Evolutionary conservation across 2,888 invertebrate genomes (phyloP).

Genomic region (Drosophila kanekoi): DNA sequence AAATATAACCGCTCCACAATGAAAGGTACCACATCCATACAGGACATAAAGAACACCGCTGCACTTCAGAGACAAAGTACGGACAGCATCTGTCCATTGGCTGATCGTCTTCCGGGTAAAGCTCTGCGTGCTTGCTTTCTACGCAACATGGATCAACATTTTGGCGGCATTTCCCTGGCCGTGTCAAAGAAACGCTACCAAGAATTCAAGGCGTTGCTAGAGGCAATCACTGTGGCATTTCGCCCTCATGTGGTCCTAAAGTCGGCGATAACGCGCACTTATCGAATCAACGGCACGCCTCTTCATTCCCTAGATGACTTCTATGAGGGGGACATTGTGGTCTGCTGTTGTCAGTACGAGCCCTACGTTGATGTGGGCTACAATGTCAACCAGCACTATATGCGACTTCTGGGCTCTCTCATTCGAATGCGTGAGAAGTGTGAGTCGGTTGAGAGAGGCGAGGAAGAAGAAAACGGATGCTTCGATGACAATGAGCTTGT

Average conservation of each 20-base stretch:
- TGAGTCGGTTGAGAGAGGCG: too few species aligned
- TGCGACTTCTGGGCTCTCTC: slow-evolving; percentile 10
- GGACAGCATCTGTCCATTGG: not conserved
- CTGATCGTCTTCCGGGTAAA: not conserved
- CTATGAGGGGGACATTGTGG: slow-evolving; percentile 30
- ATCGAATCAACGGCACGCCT: slow-evolving; percentile 19
- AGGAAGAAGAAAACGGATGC: rapidly evolving
- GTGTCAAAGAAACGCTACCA: slow-evolving; percentile 26
- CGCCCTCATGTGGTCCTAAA: slow-evolving; percentile 6
- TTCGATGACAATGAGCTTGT: not conserved
- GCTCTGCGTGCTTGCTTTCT: slow-evolving; percentile 38
- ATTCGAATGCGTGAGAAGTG: slow-evolving; percentile 12
- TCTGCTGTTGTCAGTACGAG: slow-evolving; percentile 43
- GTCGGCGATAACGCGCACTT: slow-evolving; percentile 31
- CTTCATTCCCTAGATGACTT: slow-evolving; percentile 17
- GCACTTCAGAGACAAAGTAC: not conserved
- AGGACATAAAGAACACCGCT: not conserved
- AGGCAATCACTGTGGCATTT: slow-evolving; percentile 17
- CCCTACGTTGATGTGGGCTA: slow-evolving; percentile 25
- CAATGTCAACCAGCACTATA: slow-evolving; percentile 12
- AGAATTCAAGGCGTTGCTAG: slow-evolving; percentile 10
- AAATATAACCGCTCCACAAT: not conserved
- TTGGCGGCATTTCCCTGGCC: slow-evolving; percentile 35
- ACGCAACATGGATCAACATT: slow-evolving; percentile 40
- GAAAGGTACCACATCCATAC: not conserved